Evolutionary conservation across 1,140 invertebrate genomes (phyloP), one percentile per base, ranked within the genome.

Genomic region (Drosophila lacertosa): DNA sequence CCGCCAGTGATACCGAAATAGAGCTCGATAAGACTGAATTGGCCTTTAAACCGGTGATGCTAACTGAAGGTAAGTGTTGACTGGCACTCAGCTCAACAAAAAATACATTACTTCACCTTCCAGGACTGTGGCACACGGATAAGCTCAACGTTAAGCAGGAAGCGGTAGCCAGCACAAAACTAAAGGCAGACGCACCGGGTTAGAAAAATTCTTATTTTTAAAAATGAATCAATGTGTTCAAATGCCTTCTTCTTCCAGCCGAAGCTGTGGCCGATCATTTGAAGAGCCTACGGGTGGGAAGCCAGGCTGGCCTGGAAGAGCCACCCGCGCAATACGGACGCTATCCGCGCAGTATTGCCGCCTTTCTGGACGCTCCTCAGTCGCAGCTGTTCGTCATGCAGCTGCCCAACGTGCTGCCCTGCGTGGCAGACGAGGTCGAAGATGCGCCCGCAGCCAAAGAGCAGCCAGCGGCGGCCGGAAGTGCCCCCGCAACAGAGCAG

Each of bases 331-430:
- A 84, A n/a, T 86, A 77, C 29, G 82, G 77, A 10, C 75, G 68
- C 18, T 89, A 89, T 74, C 89, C 89, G 1, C 77, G 71, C 7
- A 83, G 42, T 29, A 73, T 91, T 45, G 63, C 44, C 10, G 66
- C 76, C 18, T 79, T 91, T n/a, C 58, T 91, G 2, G 67, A 77
- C 15, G 44, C 45, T 4, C 18, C 50, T 5, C 67, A 81, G 42
- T 67, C 83, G n/a, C 88, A 90, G 51, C 64, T 90, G 18, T 90
- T 91, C 13, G 39, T 91, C 1, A 79, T 91, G 74, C 90, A 90
- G 44, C 55, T 90, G 44, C 92, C 93, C 16, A 92, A 93, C 75
- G 89, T 90, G 2, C 74, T 93, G 63, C 93, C 93, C 0, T 93
- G 92, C 90, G 60, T 92, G 69, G 64, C 47, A 9, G 89, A 89